Conservation (phyloP, 2,113 vertebrate genomes). For the Vidua macroura region DNA sequence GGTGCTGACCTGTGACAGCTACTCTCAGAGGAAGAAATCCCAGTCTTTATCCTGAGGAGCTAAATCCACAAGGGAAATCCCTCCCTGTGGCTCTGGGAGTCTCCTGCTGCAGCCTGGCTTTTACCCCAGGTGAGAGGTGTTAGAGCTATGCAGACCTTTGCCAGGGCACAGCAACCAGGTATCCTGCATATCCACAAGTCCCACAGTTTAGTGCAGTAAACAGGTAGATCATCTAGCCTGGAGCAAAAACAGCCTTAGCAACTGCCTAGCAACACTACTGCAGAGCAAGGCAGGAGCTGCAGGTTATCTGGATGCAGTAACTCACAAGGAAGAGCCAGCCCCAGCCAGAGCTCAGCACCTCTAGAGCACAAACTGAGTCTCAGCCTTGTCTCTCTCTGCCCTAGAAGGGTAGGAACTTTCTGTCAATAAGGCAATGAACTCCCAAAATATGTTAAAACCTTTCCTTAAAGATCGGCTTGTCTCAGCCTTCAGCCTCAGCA, state of each 20-base stretch:
- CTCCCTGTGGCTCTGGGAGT: neutral
- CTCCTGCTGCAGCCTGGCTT: neutral
- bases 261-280: slow-evolving; percentile 37
- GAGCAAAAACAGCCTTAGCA: slow-evolving; percentile 36
- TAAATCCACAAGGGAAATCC: neutral
- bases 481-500: neutral
- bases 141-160: neutral
- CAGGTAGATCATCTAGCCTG: neutral
- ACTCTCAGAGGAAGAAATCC: neutral
- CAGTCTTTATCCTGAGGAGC: neutral
- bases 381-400: neutral
- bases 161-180: rapidly evolving
- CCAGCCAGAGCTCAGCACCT: neutral
- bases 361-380: neutral
- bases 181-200: neutral
- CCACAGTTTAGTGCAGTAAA: neutral
- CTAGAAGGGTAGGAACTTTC: neutral
- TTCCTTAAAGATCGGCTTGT: neutral
- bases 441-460: neutral
- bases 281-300: neutral
- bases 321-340: neutral
- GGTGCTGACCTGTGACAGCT: neutral
- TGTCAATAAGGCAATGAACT: neutral
- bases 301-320: neutral
- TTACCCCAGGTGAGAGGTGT: neutral